A percentile compares a stretch with the other conserved stretches of the same genome.
These are phyloP conservation scores for Drosophila borborema DNA, from an alignment of 2,888 invertebrate species.

Conservation along the genomic window DNA sequence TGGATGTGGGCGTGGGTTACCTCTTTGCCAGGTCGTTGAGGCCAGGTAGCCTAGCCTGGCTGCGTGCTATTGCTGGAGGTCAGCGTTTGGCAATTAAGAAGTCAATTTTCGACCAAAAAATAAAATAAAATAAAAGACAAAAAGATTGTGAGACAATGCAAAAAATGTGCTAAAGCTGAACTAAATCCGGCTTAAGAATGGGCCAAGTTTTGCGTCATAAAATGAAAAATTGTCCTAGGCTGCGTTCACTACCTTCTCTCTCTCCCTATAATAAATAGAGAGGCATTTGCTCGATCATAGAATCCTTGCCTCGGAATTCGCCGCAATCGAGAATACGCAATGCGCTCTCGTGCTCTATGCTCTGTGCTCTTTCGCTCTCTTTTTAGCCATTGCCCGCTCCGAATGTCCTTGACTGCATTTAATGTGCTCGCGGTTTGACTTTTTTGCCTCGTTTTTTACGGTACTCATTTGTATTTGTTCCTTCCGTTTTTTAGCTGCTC, in stretches of 20 bases:
- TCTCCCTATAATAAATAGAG: background rate
- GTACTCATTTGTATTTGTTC: slow-evolving; percentile 24
- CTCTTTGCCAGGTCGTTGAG: slow-evolving; percentile 51
- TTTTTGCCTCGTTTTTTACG: slow-evolving; percentile 68
- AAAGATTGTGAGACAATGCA: slow-evolving; percentile 66
- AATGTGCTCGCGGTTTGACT: slow-evolving; percentile 71
- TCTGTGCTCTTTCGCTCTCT: background rate
- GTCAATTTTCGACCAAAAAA: slow-evolving; percentile 73
- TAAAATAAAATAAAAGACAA: slow-evolving; percentile 39
- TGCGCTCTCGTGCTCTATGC: background rate
- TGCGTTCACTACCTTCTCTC: background rate
- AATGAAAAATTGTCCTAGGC: slow-evolving; percentile 19
- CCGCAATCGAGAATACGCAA: slow-evolving; percentile 33
- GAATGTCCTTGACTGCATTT: slow-evolving; percentile 54
- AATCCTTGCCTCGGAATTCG: slow-evolving; percentile 56
- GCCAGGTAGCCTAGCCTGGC: slow-evolving; percentile 24
- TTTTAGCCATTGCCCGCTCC: background rate
- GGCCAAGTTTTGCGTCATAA: slow-evolving; percentile 72
- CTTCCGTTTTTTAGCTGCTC: slow-evolving; percentile 68
- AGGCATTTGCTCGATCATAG: slow-evolving; percentile 41
- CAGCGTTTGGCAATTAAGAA: slow-evolving; percentile 73
- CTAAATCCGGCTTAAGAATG: slow-evolving; percentile 79
- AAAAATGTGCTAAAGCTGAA: slow-evolving; percentile 74
- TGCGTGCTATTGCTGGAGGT: slow-evolving; percentile 31
- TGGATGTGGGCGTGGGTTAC: slow-evolving; percentile 75